These are phyloP conservation scores for Felis catus DNA, from an alignment of 2,113 vertebrate genomes.

Conservation along the genomic window DNA sequence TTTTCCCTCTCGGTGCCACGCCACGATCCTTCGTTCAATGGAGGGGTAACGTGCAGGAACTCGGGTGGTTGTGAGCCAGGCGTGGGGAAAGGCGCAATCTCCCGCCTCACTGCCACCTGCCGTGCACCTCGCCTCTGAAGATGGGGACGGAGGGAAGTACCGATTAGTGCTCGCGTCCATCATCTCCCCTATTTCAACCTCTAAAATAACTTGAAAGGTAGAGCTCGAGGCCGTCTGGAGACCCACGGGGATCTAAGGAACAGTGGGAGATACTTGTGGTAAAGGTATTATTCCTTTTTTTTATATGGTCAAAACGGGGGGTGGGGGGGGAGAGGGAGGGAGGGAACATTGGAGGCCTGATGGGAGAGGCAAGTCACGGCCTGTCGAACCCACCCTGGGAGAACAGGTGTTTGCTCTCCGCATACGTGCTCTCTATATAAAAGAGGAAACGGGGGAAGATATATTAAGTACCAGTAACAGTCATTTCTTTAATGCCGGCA, in stretches of 20 bases:
- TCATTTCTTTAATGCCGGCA: constrained; percentile 45
- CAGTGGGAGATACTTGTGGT: not conserved
- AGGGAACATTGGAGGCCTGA: not conserved
- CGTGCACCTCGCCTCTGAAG: not conserved
- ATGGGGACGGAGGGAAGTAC: not conserved
- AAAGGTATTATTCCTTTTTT: not conserved
- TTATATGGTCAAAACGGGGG: not conserved
- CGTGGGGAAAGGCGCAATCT: not conserved
- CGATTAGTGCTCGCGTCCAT: not conserved
- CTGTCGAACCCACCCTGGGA: not conserved
- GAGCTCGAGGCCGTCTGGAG: not conserved
- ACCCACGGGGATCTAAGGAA: not conserved
- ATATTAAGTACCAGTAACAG: constrained; percentile 61
- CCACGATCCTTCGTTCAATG: not conserved
- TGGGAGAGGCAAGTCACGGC: not conserved
- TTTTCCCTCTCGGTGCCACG: not conserved
- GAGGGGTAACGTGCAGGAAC: not conserved
- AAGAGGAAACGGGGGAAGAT: constrained; percentile 57
- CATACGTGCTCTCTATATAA: not conserved
- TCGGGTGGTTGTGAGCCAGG: not conserved
- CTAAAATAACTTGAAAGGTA: not conserved
- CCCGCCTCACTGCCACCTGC: not conserved
- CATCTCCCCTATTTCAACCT: not conserved
- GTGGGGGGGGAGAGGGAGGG: not conserved
- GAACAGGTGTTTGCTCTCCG: constrained; percentile 30